Evolutionary conservation across 2,113 vertebrate genomes (phyloP), one percentile per base, ranked within the genome.

Genomic region (Pipa parva): DNA sequence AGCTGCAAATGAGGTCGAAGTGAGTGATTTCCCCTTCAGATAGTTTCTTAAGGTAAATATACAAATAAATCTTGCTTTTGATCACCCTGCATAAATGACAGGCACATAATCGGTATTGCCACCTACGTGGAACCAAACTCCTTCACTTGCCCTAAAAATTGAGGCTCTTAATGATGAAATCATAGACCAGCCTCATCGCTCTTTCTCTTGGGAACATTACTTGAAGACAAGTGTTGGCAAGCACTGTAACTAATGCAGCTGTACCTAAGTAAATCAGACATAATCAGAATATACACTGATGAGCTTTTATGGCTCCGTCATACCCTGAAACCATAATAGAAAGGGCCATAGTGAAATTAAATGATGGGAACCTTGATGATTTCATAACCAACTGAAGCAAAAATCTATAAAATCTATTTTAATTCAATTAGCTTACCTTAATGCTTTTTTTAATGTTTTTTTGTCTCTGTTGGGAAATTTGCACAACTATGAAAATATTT

Each of bases 211-310:
- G 74, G 74, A 70, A 82, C 79, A 85, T 80, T 80, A 74, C 76
- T 48, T 72, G 71, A 80, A 85, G 85, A 86, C 78, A 80, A 79
- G 89, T 89, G 78, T 77, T 83, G 81, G 74, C 76, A 84, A 79
- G 76, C 74, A 73, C 76, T 82, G 74, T 86, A 83, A 85, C 80
- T 87, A 88, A 88, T 89, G 75, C 76, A 84, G 78, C 87, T 84
- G 79, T 81, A 84, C 81, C 78, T 76, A 75, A 84, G 76, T 82
- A 86, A 84, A 87, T 88, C 80, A 85, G 78, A 80, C 64, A 63
- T 80, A 84, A 83, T 86, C 78, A 85, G 78, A 82, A 77, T 79
- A 77, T 62, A 73, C 81, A 76, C 76, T 83, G 80, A 78, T 85
- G 82, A 79, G 72, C 67, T 63, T 85, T 72, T 63, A 71, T 75